These are phyloP conservation scores for Hylaea fasciaria DNA, from an alignment of 2,888 invertebrate species.

Conservation along the genomic window DNA sequence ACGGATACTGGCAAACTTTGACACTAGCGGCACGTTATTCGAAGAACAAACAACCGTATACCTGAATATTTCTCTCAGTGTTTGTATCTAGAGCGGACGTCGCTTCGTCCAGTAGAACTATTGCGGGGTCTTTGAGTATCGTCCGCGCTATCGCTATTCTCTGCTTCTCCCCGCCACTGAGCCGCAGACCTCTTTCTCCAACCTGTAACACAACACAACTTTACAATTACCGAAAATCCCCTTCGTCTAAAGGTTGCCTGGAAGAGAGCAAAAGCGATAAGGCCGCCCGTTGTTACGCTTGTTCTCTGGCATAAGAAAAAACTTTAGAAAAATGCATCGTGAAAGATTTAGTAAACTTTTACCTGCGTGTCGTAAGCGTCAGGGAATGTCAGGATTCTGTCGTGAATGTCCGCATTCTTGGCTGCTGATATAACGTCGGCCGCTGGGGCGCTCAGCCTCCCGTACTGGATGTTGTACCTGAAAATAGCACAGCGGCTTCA, in stretches of 20 bases:
- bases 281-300: too few relatives aligned
- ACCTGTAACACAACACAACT: constrained; percentile 84
- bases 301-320: too few relatives aligned
- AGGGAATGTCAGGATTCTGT: constrained; percentile 95
- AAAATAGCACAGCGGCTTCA: constrained; percentile 28
- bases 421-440: constrained; percentile 95
- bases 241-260: too few relatives aligned
- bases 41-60: constrained; percentile 45
- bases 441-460: constrained; percentile 90
- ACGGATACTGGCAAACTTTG: too few relatives aligned
- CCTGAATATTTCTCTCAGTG: constrained; percentile 96
- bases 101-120: constrained; percentile 97
- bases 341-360: too few relatives aligned
- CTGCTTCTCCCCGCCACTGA: constrained; percentile 99
- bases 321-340: too few relatives aligned
- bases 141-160: constrained; percentile 98
- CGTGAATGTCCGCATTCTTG: constrained; percentile 96
- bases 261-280: too few relatives aligned
- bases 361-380: constrained; percentile 94
- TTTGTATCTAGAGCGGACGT: constrained; percentile 98
- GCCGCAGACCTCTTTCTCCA: constrained; percentile 96
- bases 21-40: too few relatives aligned
- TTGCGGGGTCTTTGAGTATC: constrained; percentile 94
- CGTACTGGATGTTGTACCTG: constrained; percentile 97
- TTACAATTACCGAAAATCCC: too few relatives aligned